Conservation (phyloP, 2,113 vertebrate species). For the Pelodiscus sinensis region DNA sequence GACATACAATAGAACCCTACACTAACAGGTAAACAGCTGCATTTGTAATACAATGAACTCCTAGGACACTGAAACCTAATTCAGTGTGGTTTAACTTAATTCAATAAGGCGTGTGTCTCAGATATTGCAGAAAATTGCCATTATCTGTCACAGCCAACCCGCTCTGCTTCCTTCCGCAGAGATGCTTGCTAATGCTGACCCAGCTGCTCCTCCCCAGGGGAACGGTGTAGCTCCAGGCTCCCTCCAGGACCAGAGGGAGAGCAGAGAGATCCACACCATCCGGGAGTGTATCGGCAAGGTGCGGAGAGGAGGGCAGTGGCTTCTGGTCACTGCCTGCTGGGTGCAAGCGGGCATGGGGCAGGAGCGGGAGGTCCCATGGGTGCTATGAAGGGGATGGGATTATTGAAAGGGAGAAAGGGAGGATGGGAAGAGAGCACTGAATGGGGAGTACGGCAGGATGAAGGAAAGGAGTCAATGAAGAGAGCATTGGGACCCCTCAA, state of each 20-base stretch:
- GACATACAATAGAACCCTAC: not conserved
- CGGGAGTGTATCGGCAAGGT: constrained; percentile 79
- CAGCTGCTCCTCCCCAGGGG: not conserved
- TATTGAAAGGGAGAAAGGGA: not conserved
- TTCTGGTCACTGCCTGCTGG: not conserved
- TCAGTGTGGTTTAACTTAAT: not conserved
- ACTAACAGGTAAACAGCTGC: not conserved
- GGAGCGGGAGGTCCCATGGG: accelerated
- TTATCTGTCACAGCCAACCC: not conserved
- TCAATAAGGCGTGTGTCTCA: not conserved
- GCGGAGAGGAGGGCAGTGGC: not conserved
- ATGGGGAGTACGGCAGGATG: not conserved
- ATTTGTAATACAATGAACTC: not conserved
- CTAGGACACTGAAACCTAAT: not conserved
- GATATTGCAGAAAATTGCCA: not conserved
- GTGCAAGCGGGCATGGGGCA: not conserved
- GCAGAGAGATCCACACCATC: constrained; percentile 64
- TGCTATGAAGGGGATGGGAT: not conserved
- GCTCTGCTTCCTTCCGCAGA: constrained; percentile 50
- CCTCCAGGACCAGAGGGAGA: constrained; percentile 27
- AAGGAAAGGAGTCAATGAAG: not conserved
- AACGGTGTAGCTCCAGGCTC: constrained; percentile 34
- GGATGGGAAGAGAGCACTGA: not conserved
- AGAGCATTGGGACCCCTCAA: not conserved
- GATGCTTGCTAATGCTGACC: constrained; percentile 69